A percentile compares a stretch with the other conserved stretches of the same genome.
These are phyloP conservation scores for Larimichthys polyactis DNA, from an alignment of 2,113 vertebrate species.

Conservation along the genomic window DNA sequence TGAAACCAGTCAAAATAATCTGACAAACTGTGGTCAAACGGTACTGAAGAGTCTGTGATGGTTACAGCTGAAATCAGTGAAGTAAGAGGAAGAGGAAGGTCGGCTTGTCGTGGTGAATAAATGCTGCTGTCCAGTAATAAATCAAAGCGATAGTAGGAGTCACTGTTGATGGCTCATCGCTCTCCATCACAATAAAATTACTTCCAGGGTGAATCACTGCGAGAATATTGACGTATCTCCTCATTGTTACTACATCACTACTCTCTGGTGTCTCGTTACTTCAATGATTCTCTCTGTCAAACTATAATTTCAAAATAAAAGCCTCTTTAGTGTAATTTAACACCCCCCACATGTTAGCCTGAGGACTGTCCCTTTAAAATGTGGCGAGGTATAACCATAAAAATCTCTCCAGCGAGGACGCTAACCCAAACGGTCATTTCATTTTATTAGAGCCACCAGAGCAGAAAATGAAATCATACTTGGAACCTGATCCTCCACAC, in stretches of 20 bases:
- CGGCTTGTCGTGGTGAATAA: neutral
- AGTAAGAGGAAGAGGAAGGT: neutral
- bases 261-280: neutral
- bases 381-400: neutral
- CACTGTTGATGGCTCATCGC: neutral
- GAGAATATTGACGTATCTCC: neutral
- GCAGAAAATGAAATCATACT: conserved; percentile 12
- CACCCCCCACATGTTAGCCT: neutral
- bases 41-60: neutral
- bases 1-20: neutral
- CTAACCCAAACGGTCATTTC: neutral
- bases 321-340: conserved; percentile 1
- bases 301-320: neutral
- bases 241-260: neutral
- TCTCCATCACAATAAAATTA: neutral
- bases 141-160: neutral
- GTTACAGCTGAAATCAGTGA: neutral
- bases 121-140: no score
- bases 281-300: no score
- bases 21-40: neutral
- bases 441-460: neutral
- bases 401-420: no score
- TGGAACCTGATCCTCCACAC: neutral
- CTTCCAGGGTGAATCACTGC: neutral
- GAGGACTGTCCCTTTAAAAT: neutral